These are phyloP conservation scores for Plagodis pulveraria DNA, from an alignment of 2,888 invertebrate genomes.

Conservation along the genomic window DNA sequence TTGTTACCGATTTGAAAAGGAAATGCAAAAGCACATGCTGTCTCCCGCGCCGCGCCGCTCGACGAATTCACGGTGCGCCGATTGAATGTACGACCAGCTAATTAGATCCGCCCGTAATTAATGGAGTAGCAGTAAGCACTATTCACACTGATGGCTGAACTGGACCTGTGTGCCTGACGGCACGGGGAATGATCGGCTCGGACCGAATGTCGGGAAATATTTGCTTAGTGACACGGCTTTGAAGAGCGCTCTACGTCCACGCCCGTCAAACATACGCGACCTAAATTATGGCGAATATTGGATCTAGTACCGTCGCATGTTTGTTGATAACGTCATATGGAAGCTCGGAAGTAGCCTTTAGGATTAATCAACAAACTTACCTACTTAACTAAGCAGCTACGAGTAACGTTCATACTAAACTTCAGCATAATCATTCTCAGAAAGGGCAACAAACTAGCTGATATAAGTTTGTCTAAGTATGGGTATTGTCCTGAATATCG, in stretches of 20 bases:
- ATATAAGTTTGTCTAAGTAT: constrained; percentile 49
- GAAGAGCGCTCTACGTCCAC: constrained; percentile 42
- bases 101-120: constrained; percentile 59
- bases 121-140: no score
- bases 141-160: no score
- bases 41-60: neutral
- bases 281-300: constrained; percentile 43
- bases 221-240: constrained; percentile 56
- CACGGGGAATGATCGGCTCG: constrained; percentile 25
- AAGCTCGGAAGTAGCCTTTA: neutral
- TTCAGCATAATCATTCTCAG: no score
- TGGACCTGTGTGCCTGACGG: no score
- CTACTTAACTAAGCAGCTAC: no score
- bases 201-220: constrained; percentile 53
- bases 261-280: constrained; percentile 44
- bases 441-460: constrained; percentile 34
- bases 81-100: constrained; percentile 49
- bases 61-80: constrained; percentile 33
- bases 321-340: constrained; percentile 4
- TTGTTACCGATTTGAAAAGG: no score
- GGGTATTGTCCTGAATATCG: constrained; percentile 26
- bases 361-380: no score
- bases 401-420: no score
- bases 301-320: constrained; percentile 26
- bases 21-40: no score